These are phyloP conservation scores for Lycocerus yunnanus DNA, from an alignment of 2,888 invertebrate genomes.

Conservation along the genomic window DNA sequence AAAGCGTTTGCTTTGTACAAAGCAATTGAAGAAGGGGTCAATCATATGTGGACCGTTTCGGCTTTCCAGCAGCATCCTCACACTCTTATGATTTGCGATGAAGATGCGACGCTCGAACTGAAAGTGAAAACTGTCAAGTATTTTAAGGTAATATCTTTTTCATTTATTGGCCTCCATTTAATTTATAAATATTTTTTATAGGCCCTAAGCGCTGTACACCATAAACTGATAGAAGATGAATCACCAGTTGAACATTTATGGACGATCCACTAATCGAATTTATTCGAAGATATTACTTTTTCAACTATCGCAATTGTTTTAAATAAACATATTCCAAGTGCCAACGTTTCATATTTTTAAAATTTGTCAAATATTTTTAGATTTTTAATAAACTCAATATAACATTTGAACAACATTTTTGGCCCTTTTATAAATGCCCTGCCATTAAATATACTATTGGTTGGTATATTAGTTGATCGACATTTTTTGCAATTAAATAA, in stretches of 20 bases:
- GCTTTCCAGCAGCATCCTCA: slow-evolving; percentile 96
- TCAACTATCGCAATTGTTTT: neutral
- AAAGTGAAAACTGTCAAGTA: slow-evolving; percentile 98
- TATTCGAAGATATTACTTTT: neutral
- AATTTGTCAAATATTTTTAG: neutral
- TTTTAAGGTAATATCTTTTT: slow-evolving; percentile 64
- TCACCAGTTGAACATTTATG: slow-evolving; percentile 51
- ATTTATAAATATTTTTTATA: slow-evolving; percentile 50
- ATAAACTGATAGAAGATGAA: slow-evolving; percentile 75
- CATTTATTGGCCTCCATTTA: neutral
- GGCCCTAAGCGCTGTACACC: slow-evolving; percentile 85
- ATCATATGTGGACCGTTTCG: slow-evolving; percentile 99
- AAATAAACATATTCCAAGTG: neutral
- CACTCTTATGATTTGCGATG: slow-evolving; percentile 94
- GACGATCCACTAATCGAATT: slow-evolving; percentile 49
- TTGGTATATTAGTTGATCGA: neutral
- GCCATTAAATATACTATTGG: neutral
- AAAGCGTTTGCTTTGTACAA: slow-evolving; percentile 96
- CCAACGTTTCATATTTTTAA: neutral
- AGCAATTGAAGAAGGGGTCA: slow-evolving; percentile 97
- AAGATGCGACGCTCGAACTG: slow-evolving; percentile 95
- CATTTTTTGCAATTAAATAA: neutral
- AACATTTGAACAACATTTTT: neutral
- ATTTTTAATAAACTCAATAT: neutral
- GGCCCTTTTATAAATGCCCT: neutral